A percentile compares a stretch with the other conserved stretches of the same genome.
phyloP scores from a whole-genome alignment of 2,113 vertebrate genomes.

The Pristiophorus japonicus region DNA sequence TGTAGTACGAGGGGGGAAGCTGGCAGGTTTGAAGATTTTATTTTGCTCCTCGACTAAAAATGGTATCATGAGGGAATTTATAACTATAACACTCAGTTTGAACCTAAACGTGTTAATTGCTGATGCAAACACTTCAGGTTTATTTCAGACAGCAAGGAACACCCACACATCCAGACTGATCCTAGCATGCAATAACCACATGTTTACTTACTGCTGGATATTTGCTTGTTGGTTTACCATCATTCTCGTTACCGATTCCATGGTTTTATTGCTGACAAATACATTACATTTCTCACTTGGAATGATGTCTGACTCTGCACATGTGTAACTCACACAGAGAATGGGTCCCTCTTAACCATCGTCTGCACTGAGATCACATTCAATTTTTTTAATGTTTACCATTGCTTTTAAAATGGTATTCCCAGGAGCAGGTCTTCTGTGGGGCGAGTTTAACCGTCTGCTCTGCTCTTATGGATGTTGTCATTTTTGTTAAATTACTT shows the following conservation, averaged over 20 bases:
- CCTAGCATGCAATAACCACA: neutral
- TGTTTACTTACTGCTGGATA: neutral
- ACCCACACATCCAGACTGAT: neutral
- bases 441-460: neutral
- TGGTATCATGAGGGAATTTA: neutral
- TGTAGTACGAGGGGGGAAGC: neutral
- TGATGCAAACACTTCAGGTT: neutral
- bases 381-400: neutral
- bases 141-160: constrained; percentile 15
- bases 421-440: neutral
- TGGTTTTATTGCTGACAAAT: neutral
- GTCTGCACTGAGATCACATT: neutral
- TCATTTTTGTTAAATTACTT: neutral
- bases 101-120: constrained; percentile 20
- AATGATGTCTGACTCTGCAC: neutral
- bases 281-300: neutral
- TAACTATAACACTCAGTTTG: neutral
- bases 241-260: neutral
- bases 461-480: neutral
- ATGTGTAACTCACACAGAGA: neutral
- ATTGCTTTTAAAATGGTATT: neutral
- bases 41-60: neutral
- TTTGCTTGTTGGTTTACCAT: neutral
- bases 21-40: neutral
- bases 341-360: neutral